Conservation (phyloP, 2,113 vertebrate genomes). For the Epinephelus fuscoguttatus region DNA sequence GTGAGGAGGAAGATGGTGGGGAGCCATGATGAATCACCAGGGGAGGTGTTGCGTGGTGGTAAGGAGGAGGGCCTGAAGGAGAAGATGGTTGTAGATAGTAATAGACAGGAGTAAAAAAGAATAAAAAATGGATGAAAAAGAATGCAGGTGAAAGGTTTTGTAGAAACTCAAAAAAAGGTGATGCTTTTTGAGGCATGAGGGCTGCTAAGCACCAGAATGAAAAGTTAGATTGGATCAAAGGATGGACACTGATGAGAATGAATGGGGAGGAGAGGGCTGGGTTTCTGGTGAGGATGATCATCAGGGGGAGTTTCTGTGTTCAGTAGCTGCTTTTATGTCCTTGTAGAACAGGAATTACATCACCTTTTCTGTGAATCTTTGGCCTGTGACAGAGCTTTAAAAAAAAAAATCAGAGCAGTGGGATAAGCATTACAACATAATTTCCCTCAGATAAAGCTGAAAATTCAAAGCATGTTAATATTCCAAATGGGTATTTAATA, state of each 20-base stretch:
- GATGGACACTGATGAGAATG: slow-evolving; percentile 27
- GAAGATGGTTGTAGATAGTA: slow-evolving; percentile 46
- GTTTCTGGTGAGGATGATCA: slow-evolving; percentile 22
- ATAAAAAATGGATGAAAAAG: background rate
- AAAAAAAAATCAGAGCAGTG: slow-evolving; percentile 16
- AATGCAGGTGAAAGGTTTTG: background rate
- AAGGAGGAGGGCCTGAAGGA: background rate
- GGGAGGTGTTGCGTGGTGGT: background rate
- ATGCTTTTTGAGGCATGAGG: background rate
- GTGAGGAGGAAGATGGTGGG: slow-evolving; percentile 34
- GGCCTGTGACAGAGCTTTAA: background rate
- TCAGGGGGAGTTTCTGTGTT: background rate
- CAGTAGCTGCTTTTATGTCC: background rate
- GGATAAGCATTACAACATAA: slow-evolving; percentile 9
- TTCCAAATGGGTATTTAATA: slow-evolving; percentile 58
- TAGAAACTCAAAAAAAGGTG: background rate
- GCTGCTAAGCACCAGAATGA: background rate
- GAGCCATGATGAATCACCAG: slow-evolving; percentile 52
- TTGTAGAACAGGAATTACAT: slow-evolving; percentile 20
- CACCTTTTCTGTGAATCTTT: slow-evolving; percentile 14
- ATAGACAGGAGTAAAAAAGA: slow-evolving; percentile 38
- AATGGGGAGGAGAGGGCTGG: background rate
- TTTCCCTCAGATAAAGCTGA: slow-evolving; percentile 20
- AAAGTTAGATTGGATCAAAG: slow-evolving; percentile 27
- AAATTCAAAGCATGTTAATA: slow-evolving; percentile 52